Evolutionary conservation across 2,113 vertebrate genomes (phyloP), one percentile per base, ranked within the genome.

Genomic region (Dendropsophus ebraccatus): DNA sequence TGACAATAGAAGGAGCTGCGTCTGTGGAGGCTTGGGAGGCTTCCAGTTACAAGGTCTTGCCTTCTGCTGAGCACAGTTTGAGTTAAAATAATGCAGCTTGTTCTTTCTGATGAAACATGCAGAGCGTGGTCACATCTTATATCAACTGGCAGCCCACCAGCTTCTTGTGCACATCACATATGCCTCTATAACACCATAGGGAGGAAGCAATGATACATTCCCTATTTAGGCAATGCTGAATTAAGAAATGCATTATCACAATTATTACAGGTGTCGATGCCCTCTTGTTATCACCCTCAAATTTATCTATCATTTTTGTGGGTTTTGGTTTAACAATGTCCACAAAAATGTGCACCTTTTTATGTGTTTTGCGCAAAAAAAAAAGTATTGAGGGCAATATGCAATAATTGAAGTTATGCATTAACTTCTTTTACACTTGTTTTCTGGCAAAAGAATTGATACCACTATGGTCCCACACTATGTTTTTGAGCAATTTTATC

Each of bases 11-110:
- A 87, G 91, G 90, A 89, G 30, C 62, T 89, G 87, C 90, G 87
- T 88, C 85, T 90, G 89, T 87, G 88, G 87, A 6, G 47, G 78
- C 84, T 93, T 94, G 92, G 92, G 91, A 90, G 88, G 60, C 89
- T 93, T 92, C 92, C 93, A 94, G 92, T 90, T 92, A 89, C 91
- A 90, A 92, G 94, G 93, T 90, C 92, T 92, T 92, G 93, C 93
- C 92, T 93, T 91, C 87, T 83, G 87, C 91, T 90, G 91, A 92
- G 93, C 92, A 91, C 94, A 95, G 93, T 94, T 91, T 93, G 93
- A 89, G 92, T 92, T 91, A 92, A 94, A 94, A 90, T 91, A 93
- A 93, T 87, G 92, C 90, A 93, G 91, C 91, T 93, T 92, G 92
- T 90, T 93, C 92, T 90, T 91, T 86, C 37, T 88, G 92, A 92